Evolutionary conservation across 1,140 invertebrate genomes (phyloP).

Genomic region (Cardiocondyla obscurior): DNA sequence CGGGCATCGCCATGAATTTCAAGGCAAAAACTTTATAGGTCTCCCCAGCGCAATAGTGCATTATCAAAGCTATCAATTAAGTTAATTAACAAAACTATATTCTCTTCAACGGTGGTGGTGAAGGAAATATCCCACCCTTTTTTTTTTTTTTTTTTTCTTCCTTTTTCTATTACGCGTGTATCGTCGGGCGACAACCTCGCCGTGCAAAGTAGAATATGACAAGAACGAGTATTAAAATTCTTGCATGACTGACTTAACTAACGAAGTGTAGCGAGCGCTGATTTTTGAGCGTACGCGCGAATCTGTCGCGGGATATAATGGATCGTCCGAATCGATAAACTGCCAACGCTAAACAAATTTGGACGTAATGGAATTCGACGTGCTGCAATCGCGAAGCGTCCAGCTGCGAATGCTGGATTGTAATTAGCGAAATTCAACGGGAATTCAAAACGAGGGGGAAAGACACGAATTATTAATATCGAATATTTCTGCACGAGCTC

Average conservation of each 20-base stretch:
- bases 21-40: slow-evolving; percentile 20
- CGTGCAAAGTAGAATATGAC: slow-evolving; percentile 14
- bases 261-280: slow-evolving; percentile 63
- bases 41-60: background rate
- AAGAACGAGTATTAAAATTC: slow-evolving; percentile 52
- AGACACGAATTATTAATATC: background rate
- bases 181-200: background rate
- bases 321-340: slow-evolving; percentile 34
- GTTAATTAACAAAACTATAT: slow-evolving; percentile 18
- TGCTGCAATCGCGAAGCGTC: background rate
- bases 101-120: background rate
- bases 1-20: slow-evolving; percentile 19
- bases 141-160: no score
- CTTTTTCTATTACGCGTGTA: background rate
- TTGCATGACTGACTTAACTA: slow-evolving; percentile 53
- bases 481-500: background rate
- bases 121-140: background rate
- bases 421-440: background rate
- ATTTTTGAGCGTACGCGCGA: slow-evolving; percentile 56
- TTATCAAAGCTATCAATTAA: slow-evolving; percentile 39
- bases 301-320: background rate
- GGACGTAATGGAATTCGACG: background rate
- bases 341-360: slow-evolving; percentile 6
- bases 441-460: background rate
- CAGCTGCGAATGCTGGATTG: background rate